Percentiles rank a stretch among this genome's conserved stretches.
phyloP scores from a whole-genome alignment of 2,888 invertebrate genomes.

The Acanthosepion lycidas region DNA sequence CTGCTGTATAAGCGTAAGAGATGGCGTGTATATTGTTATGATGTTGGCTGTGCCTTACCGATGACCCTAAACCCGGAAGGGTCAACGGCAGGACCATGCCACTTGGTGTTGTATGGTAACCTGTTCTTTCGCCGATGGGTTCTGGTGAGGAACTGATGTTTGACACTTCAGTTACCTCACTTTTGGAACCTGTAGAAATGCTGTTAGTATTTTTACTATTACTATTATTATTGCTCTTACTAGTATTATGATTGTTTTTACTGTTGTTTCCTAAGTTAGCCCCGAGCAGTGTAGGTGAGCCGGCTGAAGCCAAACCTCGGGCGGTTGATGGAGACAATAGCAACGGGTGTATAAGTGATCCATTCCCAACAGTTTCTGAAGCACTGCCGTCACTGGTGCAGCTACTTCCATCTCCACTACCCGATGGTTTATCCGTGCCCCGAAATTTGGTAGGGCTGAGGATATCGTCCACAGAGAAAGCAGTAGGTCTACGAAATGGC shows the following conservation, averaged over 20 bases:
- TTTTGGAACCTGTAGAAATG: not conserved
- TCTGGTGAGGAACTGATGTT: not conserved
- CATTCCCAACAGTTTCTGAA: not conserved
- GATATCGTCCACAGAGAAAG: slow-evolving; percentile 47
- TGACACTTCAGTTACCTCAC: not conserved
- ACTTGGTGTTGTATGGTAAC: not conserved
- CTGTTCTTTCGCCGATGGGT: not conserved
- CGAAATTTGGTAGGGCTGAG: slow-evolving; percentile 46
- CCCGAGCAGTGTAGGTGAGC: not conserved
- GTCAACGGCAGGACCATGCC: not conserved
- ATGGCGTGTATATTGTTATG: not conserved
- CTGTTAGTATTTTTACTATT: not conserved
- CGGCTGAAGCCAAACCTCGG: not conserved
- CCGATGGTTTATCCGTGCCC: not conserved
- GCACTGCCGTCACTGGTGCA: not conserved
- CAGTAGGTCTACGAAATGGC: slow-evolving; percentile 2
- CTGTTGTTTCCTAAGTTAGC: not conserved
- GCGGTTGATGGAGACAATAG: not conserved
- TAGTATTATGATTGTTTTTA: slow-evolving; percentile 35
- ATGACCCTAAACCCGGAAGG: not conserved
- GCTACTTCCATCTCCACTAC: not conserved
- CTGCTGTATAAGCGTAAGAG: not conserved
- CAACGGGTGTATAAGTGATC: not conserved
- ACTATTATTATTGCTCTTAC: slow-evolving; percentile 17
- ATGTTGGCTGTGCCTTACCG: not conserved